These are phyloP conservation scores for Oceanodroma leucorhoa DNA, from an alignment of 2,797 vertebrate genomes.

Conservation along the genomic window DNA sequence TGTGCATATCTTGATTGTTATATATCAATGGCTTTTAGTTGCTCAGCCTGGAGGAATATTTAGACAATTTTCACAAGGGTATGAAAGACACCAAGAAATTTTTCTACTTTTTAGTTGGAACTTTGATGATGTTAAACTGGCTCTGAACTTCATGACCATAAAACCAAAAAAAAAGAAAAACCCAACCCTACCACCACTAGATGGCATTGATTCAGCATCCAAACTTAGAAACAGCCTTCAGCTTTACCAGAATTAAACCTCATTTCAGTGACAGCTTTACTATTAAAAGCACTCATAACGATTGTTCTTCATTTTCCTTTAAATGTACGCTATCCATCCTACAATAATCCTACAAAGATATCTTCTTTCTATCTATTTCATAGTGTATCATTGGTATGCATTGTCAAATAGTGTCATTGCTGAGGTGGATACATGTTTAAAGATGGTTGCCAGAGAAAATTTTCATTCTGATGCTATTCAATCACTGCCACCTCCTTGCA, in stretches of 20 bases:
- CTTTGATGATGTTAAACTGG: neutral
- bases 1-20: fast-evolving
- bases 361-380: neutral
- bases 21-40: neutral
- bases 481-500: neutral
- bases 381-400: too few species aligned
- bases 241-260: neutral
- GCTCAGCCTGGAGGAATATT: neutral
- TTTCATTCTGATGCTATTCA: neutral
- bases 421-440: neutral
- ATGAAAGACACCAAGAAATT: neutral
- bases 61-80: neutral
- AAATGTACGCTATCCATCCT: neutral
- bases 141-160: neutral
- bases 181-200: conserved; percentile 59
- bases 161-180: neutral
- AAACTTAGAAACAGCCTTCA: neutral
- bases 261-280: neutral
- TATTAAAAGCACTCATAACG: neutral
- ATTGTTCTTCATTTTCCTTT: neutral
- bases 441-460: neutral
- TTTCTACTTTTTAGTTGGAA: neutral
- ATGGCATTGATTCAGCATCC: conserved; percentile 70
- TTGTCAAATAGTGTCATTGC: neutral
- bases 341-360: neutral